Base-by-base conservation (phyloP, 1,140 invertebrate species). In the Sitobion miscanthi region DNA sequence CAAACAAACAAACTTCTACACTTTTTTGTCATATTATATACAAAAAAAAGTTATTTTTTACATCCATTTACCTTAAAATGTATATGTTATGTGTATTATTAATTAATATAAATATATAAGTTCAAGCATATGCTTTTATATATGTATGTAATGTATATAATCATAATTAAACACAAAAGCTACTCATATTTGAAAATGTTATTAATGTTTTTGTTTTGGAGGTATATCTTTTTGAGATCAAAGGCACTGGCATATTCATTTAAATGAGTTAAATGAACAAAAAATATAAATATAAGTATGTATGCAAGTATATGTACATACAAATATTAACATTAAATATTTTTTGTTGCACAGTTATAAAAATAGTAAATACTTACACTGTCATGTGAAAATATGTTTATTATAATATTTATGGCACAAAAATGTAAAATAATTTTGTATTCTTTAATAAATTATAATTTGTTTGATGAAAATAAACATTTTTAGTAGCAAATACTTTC, bases 201-300 rank as follows among this genome's bases (percentile, higher is more conserved):
- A 77, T 82, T 93, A 35, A 85, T 20, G 82, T 93, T 45, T 92
- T 86, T 86, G 82, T 52, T 42, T 93, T 93, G 38, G 91, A 93
- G 91, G 91, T 93, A 93, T 93, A 93, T 93, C 45, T 92, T 93
- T 93, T 85, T 93, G 91, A 93, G 91, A 93, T 93, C 91, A 93
- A 93, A 93, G 91, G 91, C 91, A 93, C 91, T 93, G 91, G 91
- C 91, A 93, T 93, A 86, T 85, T 83, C 91, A 93, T 93, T 93
- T 54, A 77, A 21, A 82, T 45, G 20, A 49, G 89, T 69, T 69
- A 62, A 62, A 90, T 90, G 25, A 90, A 90, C 14, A 45, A 90
- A 90, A 62, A 62, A 90, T 21, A 88, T 3, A 57, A 62, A 45
- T 25, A 90, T 42, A 62, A 42, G 57, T 49, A 90, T 42, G 42